A percentile compares a stretch with the other conserved stretches of the same genome.
phyloP scores from a whole-genome alignment of 2,797 vertebrate species.

The Cygnus olor region DNA sequence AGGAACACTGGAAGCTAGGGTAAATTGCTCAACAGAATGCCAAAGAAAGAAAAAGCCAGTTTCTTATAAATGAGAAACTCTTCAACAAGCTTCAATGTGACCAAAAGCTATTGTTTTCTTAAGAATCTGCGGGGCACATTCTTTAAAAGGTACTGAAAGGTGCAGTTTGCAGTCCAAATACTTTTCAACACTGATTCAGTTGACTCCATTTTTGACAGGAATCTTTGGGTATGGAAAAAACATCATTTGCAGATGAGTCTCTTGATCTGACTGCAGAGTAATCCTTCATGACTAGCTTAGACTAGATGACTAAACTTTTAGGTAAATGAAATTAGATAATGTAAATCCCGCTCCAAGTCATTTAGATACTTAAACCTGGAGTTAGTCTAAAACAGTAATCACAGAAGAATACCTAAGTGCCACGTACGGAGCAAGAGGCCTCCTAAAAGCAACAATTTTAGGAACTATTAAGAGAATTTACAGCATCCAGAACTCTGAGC shows the following conservation, averaged over 20 bases:
- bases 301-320: not conserved
- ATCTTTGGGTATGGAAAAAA: not conserved
- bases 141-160: conserved; percentile 4
- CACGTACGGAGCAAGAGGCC: not conserved
- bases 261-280: not conserved
- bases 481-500: not conserved
- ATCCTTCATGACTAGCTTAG: not conserved
- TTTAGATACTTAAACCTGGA: not conserved
- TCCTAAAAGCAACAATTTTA: not conserved
- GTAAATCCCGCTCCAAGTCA: not conserved
- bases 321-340: not conserved
- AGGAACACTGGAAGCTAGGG: not conserved
- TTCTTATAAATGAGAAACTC: conserved; percentile 20
- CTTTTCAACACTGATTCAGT: not conserved
- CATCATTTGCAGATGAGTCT: not conserved
- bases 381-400: not conserved
- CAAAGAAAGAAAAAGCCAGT: conserved; percentile 27
- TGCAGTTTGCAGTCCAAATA: not conserved
- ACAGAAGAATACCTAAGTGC: not conserved
- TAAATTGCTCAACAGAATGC: conserved; percentile 43
- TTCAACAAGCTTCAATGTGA: not conserved
- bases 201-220: not conserved
- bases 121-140: not conserved
- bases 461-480: not conserved
- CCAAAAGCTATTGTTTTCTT: conserved; percentile 6